These are phyloP conservation scores for Drosophila yakuba DNA, from an alignment of 1,140 invertebrate species.

Conservation along the genomic window DNA sequence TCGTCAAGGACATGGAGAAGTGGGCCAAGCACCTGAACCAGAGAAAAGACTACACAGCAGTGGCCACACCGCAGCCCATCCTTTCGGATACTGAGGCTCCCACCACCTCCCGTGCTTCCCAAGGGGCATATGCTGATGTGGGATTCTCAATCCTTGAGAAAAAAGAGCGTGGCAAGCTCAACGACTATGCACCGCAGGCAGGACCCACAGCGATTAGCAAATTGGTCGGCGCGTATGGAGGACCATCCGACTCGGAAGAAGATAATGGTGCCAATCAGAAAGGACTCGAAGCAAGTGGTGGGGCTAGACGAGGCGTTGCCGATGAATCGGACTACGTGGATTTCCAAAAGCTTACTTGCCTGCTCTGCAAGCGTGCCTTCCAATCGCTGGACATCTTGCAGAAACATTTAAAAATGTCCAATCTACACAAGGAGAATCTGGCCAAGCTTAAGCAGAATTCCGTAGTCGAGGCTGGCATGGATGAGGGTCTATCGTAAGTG, in stretches of 20 bases:
- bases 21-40: constrained; percentile 99
- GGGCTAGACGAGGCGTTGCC: constrained; percentile 85
- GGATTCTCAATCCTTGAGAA: constrained; percentile 95
- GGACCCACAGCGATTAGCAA: constrained; percentile 55
- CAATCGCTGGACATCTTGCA: constrained; percentile 94
- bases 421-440: constrained; percentile 97
- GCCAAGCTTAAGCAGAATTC: constrained; percentile 72
- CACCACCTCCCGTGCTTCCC: constrained; percentile 68
- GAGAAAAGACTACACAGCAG: constrained; percentile 92
- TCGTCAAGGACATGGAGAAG: constrained; percentile 97
- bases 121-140: constrained; percentile 92
- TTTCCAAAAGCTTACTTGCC: constrained; percentile 95
- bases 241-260: constrained; percentile 85
- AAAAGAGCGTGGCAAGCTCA: constrained; percentile 69
- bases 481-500: constrained; percentile 57
- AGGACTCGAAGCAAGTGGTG: not conserved
- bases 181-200: constrained; percentile 34
- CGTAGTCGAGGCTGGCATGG: constrained; percentile 2
- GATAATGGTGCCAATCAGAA: not conserved
- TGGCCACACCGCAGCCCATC: constrained; percentile 71
- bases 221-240: constrained; percentile 90
- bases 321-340: constrained; percentile 90
- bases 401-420: constrained; percentile 97
- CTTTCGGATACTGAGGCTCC: constrained; percentile 41
- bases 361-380: constrained; percentile 98